phyloP scores from a whole-genome alignment of 2,113 vertebrate genomes.

The Hydrolagus affinis region DNA sequence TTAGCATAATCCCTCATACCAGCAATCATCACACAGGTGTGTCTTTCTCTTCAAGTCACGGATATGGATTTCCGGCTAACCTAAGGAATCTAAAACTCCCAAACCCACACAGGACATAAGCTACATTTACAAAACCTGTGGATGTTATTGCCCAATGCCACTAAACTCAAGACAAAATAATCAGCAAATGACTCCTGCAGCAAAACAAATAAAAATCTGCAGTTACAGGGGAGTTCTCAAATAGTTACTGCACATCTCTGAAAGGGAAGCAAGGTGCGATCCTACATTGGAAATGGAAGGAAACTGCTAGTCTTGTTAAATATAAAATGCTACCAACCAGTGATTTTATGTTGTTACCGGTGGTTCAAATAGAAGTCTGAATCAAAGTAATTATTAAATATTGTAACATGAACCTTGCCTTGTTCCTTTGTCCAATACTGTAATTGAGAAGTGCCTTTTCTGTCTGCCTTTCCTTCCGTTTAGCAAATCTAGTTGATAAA shows the following conservation, averaged over 20 bases:
- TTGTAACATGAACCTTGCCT: not conserved
- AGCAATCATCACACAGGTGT: slow-evolving; percentile 63
- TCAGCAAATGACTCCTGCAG: not conserved
- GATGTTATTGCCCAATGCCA: not conserved
- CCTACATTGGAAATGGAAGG: no score
- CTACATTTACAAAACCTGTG: no score
- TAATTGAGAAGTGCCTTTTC: not conserved
- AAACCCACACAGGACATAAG: no score
- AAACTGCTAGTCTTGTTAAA: not conserved
- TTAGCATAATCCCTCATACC: slow-evolving; percentile 58
- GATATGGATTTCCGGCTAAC: slow-evolving; percentile 35
- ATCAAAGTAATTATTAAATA: not conserved
- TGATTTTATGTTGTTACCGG: not conserved
- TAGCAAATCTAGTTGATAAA: not conserved
- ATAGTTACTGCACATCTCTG: not conserved
- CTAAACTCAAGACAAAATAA: not conserved
- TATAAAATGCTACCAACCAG: not conserved
- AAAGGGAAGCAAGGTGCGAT: not conserved
- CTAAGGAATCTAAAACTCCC: not conserved
- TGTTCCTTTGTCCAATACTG: not conserved
- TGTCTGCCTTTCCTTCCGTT: not conserved
- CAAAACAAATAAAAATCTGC: not conserved
- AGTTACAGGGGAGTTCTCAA: not conserved
- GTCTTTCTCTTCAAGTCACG: slow-evolving; percentile 40
- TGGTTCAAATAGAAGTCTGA: not conserved